Percentiles rank a stretch among this genome's conserved stretches.
phyloP scores from a whole-genome alignment of 2,113 vertebrate genomes.

The Elgaria multicarinata region DNA sequence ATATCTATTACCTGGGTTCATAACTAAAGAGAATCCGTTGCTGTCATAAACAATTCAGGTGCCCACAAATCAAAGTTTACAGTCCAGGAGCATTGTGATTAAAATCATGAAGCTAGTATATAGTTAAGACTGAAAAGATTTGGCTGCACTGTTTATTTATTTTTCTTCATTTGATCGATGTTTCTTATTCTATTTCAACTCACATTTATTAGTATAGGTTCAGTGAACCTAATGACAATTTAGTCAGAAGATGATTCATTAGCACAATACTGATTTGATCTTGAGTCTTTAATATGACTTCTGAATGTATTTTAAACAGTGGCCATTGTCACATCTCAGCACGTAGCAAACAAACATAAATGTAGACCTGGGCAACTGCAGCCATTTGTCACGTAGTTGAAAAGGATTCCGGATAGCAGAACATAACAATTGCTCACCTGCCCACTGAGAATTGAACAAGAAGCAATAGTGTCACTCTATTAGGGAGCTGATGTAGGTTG shows the following conservation, averaged over 20 bases:
- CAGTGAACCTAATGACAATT: slow-evolving; percentile 22
- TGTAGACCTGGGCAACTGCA: background rate
- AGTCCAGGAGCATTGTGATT: background rate
- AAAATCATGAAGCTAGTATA: background rate
- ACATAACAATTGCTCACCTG: background rate
- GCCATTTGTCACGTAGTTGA: background rate
- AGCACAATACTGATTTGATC: slow-evolving; percentile 9
- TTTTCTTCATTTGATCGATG: slow-evolving; percentile 7
- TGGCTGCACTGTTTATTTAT: background rate
- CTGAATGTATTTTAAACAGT: background rate
- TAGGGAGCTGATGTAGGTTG: background rate
- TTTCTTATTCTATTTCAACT: slow-evolving; percentile 3
- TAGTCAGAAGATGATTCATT: slow-evolving; percentile 16
- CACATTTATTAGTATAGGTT: slow-evolving; percentile 22
- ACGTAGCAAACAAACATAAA: background rate
- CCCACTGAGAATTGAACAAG: background rate
- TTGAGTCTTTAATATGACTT: background rate
- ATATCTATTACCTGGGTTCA: background rate
- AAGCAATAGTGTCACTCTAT: background rate
- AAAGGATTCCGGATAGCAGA: background rate
- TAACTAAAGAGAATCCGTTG: background rate
- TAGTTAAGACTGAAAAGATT: slow-evolving; percentile 16
- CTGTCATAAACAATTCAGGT: slow-evolving; percentile 14
- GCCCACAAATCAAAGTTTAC: background rate
- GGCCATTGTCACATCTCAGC: background rate